A percentile compares a stretch with the other conserved stretches of the same genome.
phyloP scores from a whole-genome alignment of 2,113 vertebrate species.

The Actinemys pallida region DNA sequence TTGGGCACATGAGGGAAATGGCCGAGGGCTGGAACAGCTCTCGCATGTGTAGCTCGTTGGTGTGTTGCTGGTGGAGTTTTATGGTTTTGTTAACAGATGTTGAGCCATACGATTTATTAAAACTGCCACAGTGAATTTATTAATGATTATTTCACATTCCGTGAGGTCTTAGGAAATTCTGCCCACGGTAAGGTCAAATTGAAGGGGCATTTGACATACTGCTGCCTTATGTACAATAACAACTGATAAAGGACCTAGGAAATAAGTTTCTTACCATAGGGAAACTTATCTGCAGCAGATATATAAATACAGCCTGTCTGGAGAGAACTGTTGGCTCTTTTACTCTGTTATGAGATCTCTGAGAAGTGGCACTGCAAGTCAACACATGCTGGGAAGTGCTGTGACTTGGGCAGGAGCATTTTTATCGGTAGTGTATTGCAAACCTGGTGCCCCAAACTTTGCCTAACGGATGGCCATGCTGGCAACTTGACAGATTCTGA shows the following conservation, averaged over 20 bases:
- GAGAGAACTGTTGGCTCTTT: conserved; percentile 60
- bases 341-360: conserved; percentile 48
- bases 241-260: conserved; percentile 51
- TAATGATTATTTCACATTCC: conserved; percentile 72
- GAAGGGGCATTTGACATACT: conserved; percentile 52
- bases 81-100: conserved; percentile 39
- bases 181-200: conserved; percentile 55
- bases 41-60: not conserved
- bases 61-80: conserved; percentile 34
- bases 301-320: conserved; percentile 50
- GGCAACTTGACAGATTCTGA: not conserved
- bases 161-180: conserved; percentile 52
- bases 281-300: conserved; percentile 55
- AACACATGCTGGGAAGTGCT: not conserved
- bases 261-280: conserved; percentile 48
- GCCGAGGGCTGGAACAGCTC: conserved; percentile 7
- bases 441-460: not conserved
- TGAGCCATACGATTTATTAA: conserved; percentile 58
- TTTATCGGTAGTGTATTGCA: not conserved
- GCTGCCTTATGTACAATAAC: conserved; percentile 68
- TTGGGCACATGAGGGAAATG: conserved; percentile 49
- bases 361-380: conserved; percentile 12
- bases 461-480: fast-evolving
- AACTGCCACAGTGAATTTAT: not conserved
- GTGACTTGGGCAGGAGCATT: not conserved